phyloP scores from a whole-genome alignment of 2,797 vertebrate species.

The Uromys caudimaculatus region DNA sequence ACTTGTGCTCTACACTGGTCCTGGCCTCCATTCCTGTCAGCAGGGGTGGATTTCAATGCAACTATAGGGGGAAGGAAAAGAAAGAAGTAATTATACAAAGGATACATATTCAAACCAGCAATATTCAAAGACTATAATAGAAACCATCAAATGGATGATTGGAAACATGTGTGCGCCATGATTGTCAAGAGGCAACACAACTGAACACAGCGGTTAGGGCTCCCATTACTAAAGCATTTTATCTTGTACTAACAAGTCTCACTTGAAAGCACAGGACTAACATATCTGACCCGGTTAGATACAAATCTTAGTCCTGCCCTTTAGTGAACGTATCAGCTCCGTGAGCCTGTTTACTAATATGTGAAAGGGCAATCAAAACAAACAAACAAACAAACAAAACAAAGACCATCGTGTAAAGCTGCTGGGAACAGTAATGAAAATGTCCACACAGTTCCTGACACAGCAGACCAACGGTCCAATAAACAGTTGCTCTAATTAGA shows the following conservation, averaged over 20 bases:
- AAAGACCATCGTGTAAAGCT: not conserved
- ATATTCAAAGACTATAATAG: not conserved
- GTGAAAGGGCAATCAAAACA: not conserved
- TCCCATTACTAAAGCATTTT: not conserved
- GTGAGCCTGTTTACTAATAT: not conserved
- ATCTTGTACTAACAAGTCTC: not conserved
- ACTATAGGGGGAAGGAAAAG: constrained; percentile 80
- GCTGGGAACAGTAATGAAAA: not conserved
- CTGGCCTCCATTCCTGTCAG: constrained; percentile 86
- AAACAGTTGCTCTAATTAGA: not conserved
- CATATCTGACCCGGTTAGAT: not conserved
- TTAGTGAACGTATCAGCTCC: not conserved
- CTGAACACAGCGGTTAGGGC: not conserved
- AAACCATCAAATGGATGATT: not conserved
- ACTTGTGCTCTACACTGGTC: constrained; percentile 80
- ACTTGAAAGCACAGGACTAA: not conserved
- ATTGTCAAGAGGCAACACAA: not conserved
- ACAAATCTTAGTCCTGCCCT: not conserved
- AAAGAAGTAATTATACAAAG: not conserved
- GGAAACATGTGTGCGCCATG: not conserved
- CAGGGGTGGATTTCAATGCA: constrained; percentile 87
- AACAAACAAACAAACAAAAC: not conserved
- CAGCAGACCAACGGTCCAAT: not conserved
- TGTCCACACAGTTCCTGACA: not conserved
- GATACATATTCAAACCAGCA: not conserved